phyloP scores from a whole-genome alignment of 2,113 vertebrate genomes.

The Deroptyus accipitrinus region DNA sequence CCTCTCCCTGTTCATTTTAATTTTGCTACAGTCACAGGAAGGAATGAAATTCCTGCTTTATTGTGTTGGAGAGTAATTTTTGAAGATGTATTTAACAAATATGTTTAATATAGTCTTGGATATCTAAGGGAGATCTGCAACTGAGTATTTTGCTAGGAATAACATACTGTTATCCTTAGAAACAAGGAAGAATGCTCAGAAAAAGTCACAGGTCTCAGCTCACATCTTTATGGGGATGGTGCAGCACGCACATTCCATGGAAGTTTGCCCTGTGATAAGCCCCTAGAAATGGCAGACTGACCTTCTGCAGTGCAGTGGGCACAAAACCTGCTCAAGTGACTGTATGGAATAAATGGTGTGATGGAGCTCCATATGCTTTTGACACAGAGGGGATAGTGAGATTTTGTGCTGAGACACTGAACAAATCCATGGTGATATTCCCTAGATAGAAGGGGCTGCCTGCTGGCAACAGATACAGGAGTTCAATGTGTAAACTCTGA shows the following conservation, averaged over 20 bases:
- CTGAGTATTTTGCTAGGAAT: not conserved
- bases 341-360: not conserved
- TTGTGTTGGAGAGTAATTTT: not conserved
- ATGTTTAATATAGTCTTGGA: not conserved
- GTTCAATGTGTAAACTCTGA: constrained; percentile 81
- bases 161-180: not conserved
- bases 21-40: not conserved
- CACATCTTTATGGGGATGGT: not conserved
- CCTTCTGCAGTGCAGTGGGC: not conserved
- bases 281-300: not conserved
- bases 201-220: not conserved
- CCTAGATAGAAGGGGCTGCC: constrained; percentile 65
- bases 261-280: not conserved
- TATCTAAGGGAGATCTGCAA: not conserved
- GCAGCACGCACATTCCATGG: fast-evolving
- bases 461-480: constrained; percentile 78
- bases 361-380: not conserved
- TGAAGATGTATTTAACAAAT: not conserved
- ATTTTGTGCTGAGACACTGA: constrained; percentile 59
- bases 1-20: not conserved
- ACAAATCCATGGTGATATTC: constrained; percentile 74
- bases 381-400: not conserved
- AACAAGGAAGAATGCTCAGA: not conserved
- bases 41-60: not conserved
- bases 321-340: not conserved